Conservation (phyloP, 2,113 vertebrate genomes). For the Macroglossus sobrinus region DNA sequence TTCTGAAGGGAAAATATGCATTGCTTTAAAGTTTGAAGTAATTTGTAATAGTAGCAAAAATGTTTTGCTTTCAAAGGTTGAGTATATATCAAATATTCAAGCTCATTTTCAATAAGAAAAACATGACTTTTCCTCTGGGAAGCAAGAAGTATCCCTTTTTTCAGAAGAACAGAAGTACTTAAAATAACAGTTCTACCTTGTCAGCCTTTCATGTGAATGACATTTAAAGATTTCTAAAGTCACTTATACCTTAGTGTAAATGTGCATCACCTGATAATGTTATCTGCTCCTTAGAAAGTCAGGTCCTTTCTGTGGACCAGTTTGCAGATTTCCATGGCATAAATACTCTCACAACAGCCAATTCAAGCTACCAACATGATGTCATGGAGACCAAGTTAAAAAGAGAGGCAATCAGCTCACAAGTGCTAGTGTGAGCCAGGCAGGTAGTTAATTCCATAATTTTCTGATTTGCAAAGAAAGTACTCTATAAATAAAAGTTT, state of each 20-base stretch:
- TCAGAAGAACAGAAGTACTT: background rate
- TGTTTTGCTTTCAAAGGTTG: background rate
- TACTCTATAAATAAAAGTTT: background rate
- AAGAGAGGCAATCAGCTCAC: background rate
- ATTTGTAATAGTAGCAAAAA: background rate
- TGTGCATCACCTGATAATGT: background rate
- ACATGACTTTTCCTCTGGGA: background rate
- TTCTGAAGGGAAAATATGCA: background rate
- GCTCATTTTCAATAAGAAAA: background rate
- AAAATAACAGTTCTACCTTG: background rate
- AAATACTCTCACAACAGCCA: background rate
- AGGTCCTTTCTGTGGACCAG: background rate
- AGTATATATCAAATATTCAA: background rate
- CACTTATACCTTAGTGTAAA: background rate
- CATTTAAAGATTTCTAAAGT: background rate
- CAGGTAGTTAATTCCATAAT: background rate
- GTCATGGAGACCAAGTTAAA: background rate
- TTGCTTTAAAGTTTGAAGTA: background rate
- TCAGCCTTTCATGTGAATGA: background rate
- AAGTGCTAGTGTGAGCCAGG: background rate
- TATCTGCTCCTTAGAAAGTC: background rate
- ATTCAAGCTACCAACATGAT: background rate
- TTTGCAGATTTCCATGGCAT: background rate
- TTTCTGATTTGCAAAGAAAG: background rate
- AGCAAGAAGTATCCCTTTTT: background rate